These are phyloP conservation scores for Pimpla rufipes DNA, from an alignment of 2,888 invertebrate species.

Conservation along the genomic window DNA sequence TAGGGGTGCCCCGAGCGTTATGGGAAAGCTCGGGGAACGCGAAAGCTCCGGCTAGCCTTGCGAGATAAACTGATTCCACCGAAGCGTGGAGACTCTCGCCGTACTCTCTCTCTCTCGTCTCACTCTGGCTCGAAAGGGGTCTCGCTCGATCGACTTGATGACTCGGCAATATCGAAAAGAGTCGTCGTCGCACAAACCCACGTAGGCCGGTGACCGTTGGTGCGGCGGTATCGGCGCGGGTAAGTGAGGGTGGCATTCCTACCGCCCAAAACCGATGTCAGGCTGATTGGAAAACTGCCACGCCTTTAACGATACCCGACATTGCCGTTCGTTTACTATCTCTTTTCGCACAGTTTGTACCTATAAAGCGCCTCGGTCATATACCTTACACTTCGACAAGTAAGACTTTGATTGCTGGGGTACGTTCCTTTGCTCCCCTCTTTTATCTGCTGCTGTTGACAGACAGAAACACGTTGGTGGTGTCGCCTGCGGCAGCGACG, in stretches of 20 bases:
- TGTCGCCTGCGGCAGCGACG: not conserved
- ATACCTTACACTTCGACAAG: not conserved
- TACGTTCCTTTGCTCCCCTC: not conserved
- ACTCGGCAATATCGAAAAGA: constrained; percentile 44
- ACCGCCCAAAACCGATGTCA: constrained; percentile 8
- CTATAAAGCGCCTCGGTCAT: not conserved
- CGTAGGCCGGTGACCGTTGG: constrained; percentile 19
- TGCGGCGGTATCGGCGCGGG: not conserved
- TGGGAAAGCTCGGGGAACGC: constrained; percentile 23
- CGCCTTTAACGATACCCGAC: constrained; percentile 24
- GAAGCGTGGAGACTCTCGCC: constrained; percentile 17
- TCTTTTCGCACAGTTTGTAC: constrained; percentile 3
- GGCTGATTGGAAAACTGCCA: constrained; percentile 34
- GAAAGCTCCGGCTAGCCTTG: constrained; percentile 11
- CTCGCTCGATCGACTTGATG: constrained; percentile 40
- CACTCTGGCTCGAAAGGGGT: constrained; percentile 4
- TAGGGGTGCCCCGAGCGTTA: constrained; percentile 52
- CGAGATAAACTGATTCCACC: constrained; percentile 21
- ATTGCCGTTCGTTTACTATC: not conserved
- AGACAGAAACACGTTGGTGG: not conserved
- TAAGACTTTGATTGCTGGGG: constrained; percentile 1
- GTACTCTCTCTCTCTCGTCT: constrained; percentile 9
- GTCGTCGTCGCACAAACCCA: constrained; percentile 29
- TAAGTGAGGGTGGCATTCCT: constrained; percentile 19
- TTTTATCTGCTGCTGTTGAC: not conserved